These are phyloP conservation scores for Hippocampus comes DNA, from an alignment of 2,113 vertebrate genomes.

Conservation along the genomic window DNA sequence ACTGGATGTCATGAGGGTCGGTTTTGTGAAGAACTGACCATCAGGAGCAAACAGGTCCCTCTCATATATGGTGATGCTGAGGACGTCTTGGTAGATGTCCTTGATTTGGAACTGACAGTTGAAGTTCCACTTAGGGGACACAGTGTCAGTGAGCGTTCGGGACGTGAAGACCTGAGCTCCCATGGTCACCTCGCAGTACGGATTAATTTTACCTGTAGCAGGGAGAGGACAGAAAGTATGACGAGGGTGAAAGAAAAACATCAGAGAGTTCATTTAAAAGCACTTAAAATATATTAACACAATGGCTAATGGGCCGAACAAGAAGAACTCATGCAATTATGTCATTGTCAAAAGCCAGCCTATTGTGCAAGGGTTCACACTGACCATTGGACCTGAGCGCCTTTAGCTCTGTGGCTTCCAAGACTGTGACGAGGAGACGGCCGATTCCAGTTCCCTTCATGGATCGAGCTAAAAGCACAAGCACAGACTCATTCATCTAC, in stretches of 20 bases:
- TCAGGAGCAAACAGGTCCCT: constrained; percentile 92
- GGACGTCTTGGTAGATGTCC: constrained; percentile 91
- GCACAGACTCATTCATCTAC: neutral
- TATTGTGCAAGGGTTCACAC: constrained; percentile 7
- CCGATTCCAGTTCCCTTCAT: constrained; percentile 87
- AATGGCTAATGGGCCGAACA: too few species aligned
- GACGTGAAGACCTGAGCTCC: constrained; percentile 91
- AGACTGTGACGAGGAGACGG: constrained; percentile 87
- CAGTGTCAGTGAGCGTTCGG: constrained; percentile 84
- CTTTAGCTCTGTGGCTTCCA: constrained; percentile 90
- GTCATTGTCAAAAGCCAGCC: neutral
- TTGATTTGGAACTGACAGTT: constrained; percentile 96
- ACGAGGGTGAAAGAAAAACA: neutral
- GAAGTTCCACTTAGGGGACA: constrained; percentile 96
- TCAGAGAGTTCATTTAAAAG: neutral
- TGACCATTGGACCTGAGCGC: constrained; percentile 86
- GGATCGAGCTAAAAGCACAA: constrained; percentile 78
- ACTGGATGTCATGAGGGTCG: neutral
- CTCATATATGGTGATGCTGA: constrained; percentile 91
- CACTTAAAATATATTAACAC: neutral
- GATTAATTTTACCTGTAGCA: constrained; percentile 85
- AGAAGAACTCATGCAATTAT: neutral
- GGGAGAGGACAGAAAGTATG: neutral
- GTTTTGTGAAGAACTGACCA: constrained; percentile 68
- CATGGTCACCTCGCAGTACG: constrained; percentile 94